phyloP scores from a whole-genome alignment of 2,113 vertebrate species.

The Jaculus jaculus region DNA sequence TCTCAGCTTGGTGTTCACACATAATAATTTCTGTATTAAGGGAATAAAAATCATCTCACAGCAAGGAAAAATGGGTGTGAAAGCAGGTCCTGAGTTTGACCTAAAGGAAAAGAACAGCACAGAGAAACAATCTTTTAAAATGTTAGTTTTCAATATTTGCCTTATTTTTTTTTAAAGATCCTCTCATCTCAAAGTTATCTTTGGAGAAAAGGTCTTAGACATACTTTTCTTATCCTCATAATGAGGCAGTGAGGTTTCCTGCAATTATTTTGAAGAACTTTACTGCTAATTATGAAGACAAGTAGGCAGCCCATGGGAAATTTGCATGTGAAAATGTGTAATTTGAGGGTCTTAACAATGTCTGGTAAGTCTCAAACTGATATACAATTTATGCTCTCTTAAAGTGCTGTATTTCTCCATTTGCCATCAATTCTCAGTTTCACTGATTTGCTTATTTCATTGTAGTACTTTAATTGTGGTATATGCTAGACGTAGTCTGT shows the following conservation, averaged over 20 bases:
- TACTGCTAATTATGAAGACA: conserved; percentile 41
- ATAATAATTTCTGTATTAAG: conserved; percentile 58
- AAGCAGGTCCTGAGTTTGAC: background rate
- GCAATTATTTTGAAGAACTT: conserved; percentile 56
- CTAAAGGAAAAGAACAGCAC: background rate
- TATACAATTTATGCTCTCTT: background rate
- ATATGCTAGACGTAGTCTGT: background rate
- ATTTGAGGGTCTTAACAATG: conserved; percentile 17
- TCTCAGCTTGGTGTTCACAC: conserved; percentile 58
- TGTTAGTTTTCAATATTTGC: conserved; percentile 1
- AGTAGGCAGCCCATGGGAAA: background rate
- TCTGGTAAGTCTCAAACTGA: background rate
- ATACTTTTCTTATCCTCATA: background rate
- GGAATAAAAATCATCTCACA: conserved; percentile 58
- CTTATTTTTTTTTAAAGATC: background rate
- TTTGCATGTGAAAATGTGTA: conserved; percentile 15
- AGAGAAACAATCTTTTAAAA: background rate
- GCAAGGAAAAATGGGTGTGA: conserved; percentile 37
- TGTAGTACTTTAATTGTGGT: background rate
- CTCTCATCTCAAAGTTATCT: background rate
- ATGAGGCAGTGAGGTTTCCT: background rate
- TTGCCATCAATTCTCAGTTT: background rate
- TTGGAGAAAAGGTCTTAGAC: conserved; percentile 31
- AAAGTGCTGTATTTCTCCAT: background rate
- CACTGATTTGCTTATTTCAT: background rate